Conservation (phyloP, 2,888 invertebrate species). For the Gnatocerus cornutus region DNA sequence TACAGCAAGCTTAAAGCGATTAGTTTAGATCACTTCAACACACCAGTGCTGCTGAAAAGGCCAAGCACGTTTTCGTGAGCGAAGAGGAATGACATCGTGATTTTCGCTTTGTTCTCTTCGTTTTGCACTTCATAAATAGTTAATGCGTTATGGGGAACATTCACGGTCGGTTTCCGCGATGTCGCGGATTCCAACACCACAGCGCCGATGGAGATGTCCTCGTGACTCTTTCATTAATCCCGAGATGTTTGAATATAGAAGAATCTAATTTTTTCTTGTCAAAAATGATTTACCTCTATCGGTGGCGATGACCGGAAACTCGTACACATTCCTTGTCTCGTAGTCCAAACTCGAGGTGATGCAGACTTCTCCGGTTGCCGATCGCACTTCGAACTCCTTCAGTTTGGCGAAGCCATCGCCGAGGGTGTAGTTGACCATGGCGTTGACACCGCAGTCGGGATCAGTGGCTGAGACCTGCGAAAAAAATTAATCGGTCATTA, state of each 20-base stretch:
- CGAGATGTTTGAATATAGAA: slow-evolving; percentile 1
- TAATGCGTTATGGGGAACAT: slow-evolving; percentile 61
- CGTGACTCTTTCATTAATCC: slow-evolving; percentile 1
- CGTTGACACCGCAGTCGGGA: slow-evolving; percentile 96
- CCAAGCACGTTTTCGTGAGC: slow-evolving; percentile 67
- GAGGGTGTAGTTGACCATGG: slow-evolving; percentile 93
- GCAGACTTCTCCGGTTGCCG: slow-evolving; percentile 92
- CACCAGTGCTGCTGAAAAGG: slow-evolving; percentile 55
- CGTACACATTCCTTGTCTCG: slow-evolving; percentile 86
- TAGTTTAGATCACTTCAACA: slow-evolving; percentile 44
- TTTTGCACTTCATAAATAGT: slow-evolving; percentile 68
- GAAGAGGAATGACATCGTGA: slow-evolving; percentile 67
- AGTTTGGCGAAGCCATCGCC: slow-evolving; percentile 81
- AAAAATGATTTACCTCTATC: slow-evolving; percentile 85
- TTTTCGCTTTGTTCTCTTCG: slow-evolving; percentile 64
- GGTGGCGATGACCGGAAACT: slow-evolving; percentile 93
- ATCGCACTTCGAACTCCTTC: slow-evolving; percentile 87
- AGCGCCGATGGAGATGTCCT: slow-evolving; percentile 4
- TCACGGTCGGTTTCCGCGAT: slow-evolving; percentile 59
- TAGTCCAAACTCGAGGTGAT: slow-evolving; percentile 88
- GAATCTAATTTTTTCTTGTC: slow-evolving; percentile 20
- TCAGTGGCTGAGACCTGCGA: slow-evolving; percentile 95
- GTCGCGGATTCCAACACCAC: slow-evolving; percentile 38
- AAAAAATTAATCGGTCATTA: slow-evolving; percentile 46
- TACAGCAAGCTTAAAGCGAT: slow-evolving; percentile 46